Conservation (phyloP, 2,113 vertebrate species). For the Pogona vitticeps region DNA sequence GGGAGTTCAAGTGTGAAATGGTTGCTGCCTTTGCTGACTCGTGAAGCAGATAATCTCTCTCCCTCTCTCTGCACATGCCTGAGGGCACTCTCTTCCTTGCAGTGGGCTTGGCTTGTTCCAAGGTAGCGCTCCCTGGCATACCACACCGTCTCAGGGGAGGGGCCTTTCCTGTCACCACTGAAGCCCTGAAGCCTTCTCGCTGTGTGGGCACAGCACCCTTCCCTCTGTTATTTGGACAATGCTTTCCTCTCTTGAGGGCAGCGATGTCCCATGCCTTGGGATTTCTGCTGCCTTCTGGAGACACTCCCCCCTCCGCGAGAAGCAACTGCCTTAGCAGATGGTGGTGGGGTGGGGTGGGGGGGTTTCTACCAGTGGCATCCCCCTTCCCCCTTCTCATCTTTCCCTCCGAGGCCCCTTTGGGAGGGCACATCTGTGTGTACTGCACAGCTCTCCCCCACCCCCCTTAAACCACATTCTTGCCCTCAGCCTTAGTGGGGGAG, state of each 20-base stretch:
- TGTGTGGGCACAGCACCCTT: not conserved
- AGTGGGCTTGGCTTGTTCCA: not conserved
- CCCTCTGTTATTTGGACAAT: not conserved
- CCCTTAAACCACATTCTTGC: too few species aligned
- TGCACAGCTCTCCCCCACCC: too few species aligned
- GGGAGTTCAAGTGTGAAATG: not conserved
- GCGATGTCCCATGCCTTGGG: not conserved
- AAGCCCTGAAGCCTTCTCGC: too few species aligned
- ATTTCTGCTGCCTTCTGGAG: not conserved
- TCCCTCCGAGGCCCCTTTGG: too few species aligned
- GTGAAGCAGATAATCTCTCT: not conserved
- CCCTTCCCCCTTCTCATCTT: too few species aligned
- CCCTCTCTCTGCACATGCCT: not conserved
- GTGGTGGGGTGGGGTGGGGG: too few species aligned
- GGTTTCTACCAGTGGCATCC: too few species aligned
- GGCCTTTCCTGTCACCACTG: not conserved
- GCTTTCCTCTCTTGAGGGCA: too few species aligned
- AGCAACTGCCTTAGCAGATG: not conserved
- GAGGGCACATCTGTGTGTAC: too few species aligned
- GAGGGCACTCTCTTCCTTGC: not conserved
- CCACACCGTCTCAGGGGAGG: not conserved
- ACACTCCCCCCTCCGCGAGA: not conserved
- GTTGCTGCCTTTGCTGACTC: not conserved
- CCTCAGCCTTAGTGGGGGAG: too few species aligned
- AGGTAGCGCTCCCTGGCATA: not conserved